phyloP scores from a whole-genome alignment of 2,888 invertebrate genomes.

The Phymatocera aterrima region DNA sequence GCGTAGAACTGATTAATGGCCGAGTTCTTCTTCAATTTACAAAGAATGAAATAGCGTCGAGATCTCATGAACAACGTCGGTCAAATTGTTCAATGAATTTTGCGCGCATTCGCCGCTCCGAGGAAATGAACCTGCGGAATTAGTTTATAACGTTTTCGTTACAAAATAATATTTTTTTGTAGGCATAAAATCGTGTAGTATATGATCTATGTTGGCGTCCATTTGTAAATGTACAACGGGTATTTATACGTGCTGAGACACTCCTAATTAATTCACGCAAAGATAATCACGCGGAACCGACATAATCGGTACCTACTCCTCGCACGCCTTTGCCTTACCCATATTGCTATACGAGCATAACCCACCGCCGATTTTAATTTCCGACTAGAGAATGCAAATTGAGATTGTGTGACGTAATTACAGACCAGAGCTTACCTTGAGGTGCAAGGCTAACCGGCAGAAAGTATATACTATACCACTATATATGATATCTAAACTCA shows the following conservation, averaged over 20 bases:
- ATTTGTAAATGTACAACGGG: too few species aligned
- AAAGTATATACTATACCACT: too few species aligned
- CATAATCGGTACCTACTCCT: neutral
- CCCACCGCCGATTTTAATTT: constrained; percentile 9
- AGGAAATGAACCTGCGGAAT: too few species aligned
- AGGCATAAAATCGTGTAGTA: neutral
- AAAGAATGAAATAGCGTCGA: too few species aligned
- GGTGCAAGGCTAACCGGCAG: constrained; percentile 21
- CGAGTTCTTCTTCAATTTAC: too few species aligned
- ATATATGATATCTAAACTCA: constrained; percentile 17
- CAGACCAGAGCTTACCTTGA: constrained; percentile 37
- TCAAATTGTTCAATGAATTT: neutral
- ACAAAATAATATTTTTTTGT: too few species aligned
- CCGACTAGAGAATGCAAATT: constrained; percentile 34
- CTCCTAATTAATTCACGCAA: neutral
- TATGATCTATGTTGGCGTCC: neutral
- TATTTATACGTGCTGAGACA: neutral
- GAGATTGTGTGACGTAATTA: constrained; percentile 31
- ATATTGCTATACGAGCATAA: neutral
- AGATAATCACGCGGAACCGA: neutral
- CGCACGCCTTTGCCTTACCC: too few species aligned
- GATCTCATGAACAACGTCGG: neutral
- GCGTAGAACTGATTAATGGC: too few species aligned
- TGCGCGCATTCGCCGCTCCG: too few species aligned
- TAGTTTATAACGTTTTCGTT: too few species aligned